Evolutionary conservation across 2,888 invertebrate species (phyloP).

Genomic region (Corbicula japonica): DNA sequence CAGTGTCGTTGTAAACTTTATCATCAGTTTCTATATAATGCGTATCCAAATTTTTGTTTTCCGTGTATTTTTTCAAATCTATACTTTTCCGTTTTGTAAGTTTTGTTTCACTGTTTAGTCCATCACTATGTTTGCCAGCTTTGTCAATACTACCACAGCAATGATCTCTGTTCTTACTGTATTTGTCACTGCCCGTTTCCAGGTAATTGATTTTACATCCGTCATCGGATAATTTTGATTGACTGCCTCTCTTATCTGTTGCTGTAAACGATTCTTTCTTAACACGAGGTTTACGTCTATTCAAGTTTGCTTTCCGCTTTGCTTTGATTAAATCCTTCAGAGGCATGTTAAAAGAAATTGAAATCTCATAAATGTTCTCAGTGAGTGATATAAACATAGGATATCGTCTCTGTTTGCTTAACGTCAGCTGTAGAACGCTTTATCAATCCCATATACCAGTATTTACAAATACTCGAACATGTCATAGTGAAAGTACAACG

Average conservation of each 20-base stretch:
- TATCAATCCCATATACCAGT: constrained; percentile 37
- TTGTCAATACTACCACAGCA: neutral
- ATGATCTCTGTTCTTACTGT: neutral
- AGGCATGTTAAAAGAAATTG: constrained; percentile 26
- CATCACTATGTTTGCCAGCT: neutral
- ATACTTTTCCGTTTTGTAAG: too few species aligned
- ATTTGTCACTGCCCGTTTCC: neutral
- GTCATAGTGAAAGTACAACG: constrained; percentile 29
- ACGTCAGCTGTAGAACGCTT: constrained; percentile 27
- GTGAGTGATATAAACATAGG: constrained; percentile 32
- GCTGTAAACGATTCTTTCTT: neutral
- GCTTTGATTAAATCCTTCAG: constrained; percentile 16
- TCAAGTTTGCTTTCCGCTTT: neutral
- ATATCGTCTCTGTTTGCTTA: constrained; percentile 37
- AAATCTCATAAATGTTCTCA: constrained; percentile 9
- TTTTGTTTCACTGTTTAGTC: too few species aligned
- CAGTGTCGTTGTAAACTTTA: too few species aligned
- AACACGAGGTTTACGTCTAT: constrained; percentile 4
- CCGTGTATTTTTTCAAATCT: too few species aligned
- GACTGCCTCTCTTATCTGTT: neutral
- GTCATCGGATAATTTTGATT: neutral
- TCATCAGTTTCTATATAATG: too few species aligned
- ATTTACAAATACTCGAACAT: constrained; percentile 29
- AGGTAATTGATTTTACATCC: neutral
- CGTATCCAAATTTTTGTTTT: too few species aligned